Conservation (phyloP, 2,113 vertebrate species). For the Crotalus helleri region DNA sequence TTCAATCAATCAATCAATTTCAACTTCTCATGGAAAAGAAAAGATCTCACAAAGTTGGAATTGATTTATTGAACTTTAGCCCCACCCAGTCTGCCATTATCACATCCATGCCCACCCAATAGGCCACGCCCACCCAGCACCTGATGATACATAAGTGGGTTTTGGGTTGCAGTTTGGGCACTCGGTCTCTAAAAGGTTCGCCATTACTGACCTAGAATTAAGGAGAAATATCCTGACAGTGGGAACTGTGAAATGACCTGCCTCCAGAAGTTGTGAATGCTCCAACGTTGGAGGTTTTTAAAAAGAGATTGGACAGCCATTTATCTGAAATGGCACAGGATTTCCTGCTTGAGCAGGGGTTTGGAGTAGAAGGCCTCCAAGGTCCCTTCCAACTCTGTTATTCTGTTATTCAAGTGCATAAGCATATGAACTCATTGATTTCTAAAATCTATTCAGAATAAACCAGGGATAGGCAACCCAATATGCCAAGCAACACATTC, state of each 20-base stretch:
- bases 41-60: no score
- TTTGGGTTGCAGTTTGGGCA: no score
- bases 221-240: not conserved
- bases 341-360: not conserved
- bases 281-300: not conserved
- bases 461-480: not conserved
- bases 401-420: not conserved
- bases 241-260: not conserved
- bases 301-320: not conserved
- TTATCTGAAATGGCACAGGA: not conserved
- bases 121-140: no score
- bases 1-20: no score
- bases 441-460: not conserved
- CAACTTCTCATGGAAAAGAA: no score
- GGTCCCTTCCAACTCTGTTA: not conserved
- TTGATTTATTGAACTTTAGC: no score
- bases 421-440: not conserved
- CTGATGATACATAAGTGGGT: no score
- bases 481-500: not conserved
- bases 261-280: not conserved
- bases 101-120: no score
- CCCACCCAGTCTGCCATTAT: no score
- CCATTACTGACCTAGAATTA: not conserved
- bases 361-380: not conserved
- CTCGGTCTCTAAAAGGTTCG: no score